Evolutionary conservation across 2,888 invertebrate genomes (phyloP).

Genomic region (Neuroscelio doddi): DNA sequence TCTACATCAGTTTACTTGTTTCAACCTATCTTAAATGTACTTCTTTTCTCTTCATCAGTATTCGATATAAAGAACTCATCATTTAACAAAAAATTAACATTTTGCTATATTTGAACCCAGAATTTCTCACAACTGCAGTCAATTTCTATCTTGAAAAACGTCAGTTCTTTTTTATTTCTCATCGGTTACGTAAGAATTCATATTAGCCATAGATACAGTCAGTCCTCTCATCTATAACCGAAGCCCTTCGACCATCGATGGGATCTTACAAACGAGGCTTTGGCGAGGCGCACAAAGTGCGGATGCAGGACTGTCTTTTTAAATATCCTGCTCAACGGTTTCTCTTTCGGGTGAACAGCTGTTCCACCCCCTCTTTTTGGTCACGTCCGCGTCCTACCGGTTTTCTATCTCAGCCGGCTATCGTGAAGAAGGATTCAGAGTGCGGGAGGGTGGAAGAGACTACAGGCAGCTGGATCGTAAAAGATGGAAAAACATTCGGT

Average conservation of each 20-base stretch:
- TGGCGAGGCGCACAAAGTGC: slow-evolving; percentile 35
- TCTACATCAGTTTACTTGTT: too few species aligned
- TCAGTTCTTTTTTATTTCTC: too few species aligned
- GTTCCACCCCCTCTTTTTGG: slow-evolving; percentile 50
- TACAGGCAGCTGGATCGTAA: slow-evolving; percentile 48
- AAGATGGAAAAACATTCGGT: slow-evolving; percentile 46
- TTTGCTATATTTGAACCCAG: too few species aligned
- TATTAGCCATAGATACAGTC: too few species aligned
- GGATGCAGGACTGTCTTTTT: slow-evolving; percentile 49
- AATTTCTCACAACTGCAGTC: too few species aligned
- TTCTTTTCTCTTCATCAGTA: too few species aligned
- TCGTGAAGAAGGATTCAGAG: slow-evolving; percentile 45
- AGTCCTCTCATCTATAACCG: too few species aligned
- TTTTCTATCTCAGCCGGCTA: slow-evolving; percentile 54
- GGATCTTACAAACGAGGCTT: not conserved
- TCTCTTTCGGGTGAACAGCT: slow-evolving; percentile 51
- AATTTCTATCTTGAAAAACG: too few species aligned
- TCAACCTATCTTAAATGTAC: too few species aligned
- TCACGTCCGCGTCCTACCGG: slow-evolving; percentile 44
- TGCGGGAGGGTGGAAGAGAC: slow-evolving; percentile 36
- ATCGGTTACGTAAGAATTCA: too few species aligned
- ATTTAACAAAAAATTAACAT: too few species aligned
- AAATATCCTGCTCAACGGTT: slow-evolving; percentile 49
- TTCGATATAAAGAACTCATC: too few species aligned
- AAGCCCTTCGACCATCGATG: not conserved